Percentiles rank a stretch among this genome's conserved stretches.
Conservation (phyloP, 1,140 invertebrate species). For the Armadillidium nasatum region DNA sequence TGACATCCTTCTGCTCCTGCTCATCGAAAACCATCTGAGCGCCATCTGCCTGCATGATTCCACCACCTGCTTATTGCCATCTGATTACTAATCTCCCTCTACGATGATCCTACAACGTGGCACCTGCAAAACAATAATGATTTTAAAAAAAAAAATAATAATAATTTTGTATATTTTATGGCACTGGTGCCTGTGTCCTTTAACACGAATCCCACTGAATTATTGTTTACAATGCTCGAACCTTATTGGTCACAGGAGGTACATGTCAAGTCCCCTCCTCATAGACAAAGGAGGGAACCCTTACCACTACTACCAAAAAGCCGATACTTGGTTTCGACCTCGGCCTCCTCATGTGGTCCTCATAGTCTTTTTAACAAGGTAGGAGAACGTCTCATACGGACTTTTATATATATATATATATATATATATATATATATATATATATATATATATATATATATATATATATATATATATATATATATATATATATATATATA, state of each 20-base stretch:
- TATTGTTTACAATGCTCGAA: not conserved
- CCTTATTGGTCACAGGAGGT: not conserved
- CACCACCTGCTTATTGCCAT: not conserved
- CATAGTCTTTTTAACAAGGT: not conserved
- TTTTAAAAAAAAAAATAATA: too few species aligned
- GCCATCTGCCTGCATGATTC: not conserved
- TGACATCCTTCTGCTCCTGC: not conserved
- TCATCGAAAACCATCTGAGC: conserved; percentile 1
- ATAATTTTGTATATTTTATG: too few species aligned
- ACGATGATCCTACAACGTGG: too few species aligned
- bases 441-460: too few species aligned
- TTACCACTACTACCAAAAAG: not conserved
- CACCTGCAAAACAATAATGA: too few species aligned
- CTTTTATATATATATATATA: too few species aligned
- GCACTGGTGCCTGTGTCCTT: too few species aligned
- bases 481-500: too few species aligned
- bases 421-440: too few species aligned
- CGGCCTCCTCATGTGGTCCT: not conserved
- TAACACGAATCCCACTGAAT: not conserved
- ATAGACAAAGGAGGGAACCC: not conserved
- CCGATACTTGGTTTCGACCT: not conserved
- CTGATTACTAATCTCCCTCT: not conserved
- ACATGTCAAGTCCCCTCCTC: not conserved
- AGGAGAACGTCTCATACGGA: not conserved
- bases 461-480: too few species aligned